phyloP scores from a whole-genome alignment of 2,797 vertebrate genomes.

The Dryobates pubescens region DNA sequence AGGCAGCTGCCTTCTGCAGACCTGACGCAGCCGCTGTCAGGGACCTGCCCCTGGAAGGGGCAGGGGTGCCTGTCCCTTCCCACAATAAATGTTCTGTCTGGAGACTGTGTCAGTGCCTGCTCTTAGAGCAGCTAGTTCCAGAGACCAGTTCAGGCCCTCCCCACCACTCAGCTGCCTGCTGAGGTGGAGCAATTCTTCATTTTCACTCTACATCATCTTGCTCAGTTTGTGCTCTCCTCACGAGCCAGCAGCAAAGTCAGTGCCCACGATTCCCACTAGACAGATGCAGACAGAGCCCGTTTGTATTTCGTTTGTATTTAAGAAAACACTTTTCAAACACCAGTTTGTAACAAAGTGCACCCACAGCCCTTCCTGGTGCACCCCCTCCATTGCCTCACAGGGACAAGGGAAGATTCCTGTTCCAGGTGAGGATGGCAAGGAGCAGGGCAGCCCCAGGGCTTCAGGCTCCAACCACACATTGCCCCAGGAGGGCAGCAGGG shows the following conservation, averaged over 20 bases:
- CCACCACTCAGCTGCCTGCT: not conserved
- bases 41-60: not conserved
- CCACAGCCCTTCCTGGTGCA: accelerated
- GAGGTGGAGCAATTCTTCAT: not conserved
- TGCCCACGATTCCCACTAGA: accelerated
- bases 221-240: not conserved
- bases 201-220: not conserved
- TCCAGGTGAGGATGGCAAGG: too few relatives aligned
- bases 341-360: not conserved
- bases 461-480: too few relatives aligned
- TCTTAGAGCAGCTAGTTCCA: not conserved
- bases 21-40: slow-evolving; percentile 13
- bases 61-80: accelerated
- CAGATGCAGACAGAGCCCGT: not conserved
- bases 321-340: not conserved
- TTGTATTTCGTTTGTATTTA: not conserved
- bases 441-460: not conserved
- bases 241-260: accelerated
- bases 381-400: accelerated
- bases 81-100: not conserved
- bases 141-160: accelerated
- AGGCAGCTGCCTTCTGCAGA: accelerated
- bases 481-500: too few relatives aligned
- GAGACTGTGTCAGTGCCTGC: accelerated
- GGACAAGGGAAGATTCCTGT: accelerated